Base-by-base conservation (phyloP, 2,113 vertebrate genomes). In the Psilopogon haemacephalus region DNA sequence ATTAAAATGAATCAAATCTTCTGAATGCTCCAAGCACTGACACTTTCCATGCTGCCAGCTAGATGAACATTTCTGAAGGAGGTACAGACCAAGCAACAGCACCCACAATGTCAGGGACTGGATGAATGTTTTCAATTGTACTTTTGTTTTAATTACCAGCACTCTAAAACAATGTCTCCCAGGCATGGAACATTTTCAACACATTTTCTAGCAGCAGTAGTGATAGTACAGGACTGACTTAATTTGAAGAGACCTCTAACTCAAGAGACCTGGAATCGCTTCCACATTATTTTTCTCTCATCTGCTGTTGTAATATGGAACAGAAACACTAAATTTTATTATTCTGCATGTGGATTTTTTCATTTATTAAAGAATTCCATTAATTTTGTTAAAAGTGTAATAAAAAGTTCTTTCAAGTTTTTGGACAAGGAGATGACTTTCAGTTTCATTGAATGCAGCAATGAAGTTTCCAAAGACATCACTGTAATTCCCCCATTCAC, bases 1-100 rank as follows among this genome's bases (percentile, higher is more conserved):
- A 88, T 89, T 87, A 73, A 93, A 96, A 89, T 65, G 86, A 89
- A 78, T 78, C n/a, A 73, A 56, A 84, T 62, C 62, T 78, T 60
- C 58, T 26, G 27, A 73, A 65, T 23, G 56, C 70, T 86, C 54
- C 62, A 69, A 68, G 46, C 58, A 26, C 42, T 86, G 72, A 50
- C 48, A 81, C 12, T 81, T 73, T 30, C 24, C 48, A 44, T 1
- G 3, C 17, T 59, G 27, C 0, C 1, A 85, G 40, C 50, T 44
- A 46, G 48, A 63, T 18, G 46, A 88, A 64, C 26, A 4, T 67
- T 91, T 89, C 79, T 79, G 63, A 73, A 64, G 73, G n/a, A 82
- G 44, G 15, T 32, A 7, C 30, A 82, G 62, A 42, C 28, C 73
- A 86, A 88, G 6, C 40, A 70, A 83, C 15, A 86, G 26, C 40